Evolutionary conservation across 2,797 vertebrate genomes (phyloP).

Genomic region (Lycodopsis pacificus): DNA sequence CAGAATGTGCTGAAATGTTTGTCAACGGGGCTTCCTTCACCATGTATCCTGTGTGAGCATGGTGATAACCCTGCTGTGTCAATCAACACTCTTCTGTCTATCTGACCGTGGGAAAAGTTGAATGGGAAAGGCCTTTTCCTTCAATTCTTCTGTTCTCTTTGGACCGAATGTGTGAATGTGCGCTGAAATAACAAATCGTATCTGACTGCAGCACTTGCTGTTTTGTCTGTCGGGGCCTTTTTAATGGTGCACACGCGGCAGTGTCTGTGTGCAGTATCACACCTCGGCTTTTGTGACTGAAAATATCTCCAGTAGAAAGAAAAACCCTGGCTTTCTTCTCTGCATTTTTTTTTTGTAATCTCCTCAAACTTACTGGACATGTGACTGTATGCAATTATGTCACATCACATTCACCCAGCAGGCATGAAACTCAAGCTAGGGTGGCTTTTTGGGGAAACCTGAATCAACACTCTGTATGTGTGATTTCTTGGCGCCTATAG

Average conservation of each 20-base stretch:
- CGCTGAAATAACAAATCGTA: conserved; percentile 53
- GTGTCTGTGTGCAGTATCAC: conserved; percentile 3
- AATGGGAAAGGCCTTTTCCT: conserved; percentile 70
- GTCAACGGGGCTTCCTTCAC: conserved; percentile 27
- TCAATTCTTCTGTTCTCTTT: conserved; percentile 68
- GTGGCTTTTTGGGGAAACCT: conserved; percentile 39
- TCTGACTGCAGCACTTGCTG: conserved; percentile 37
- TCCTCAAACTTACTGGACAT: conserved; percentile 26
- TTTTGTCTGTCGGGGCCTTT: conserved; percentile 39
- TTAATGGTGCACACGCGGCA: conserved; percentile 34
- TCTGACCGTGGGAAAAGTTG: conserved; percentile 75
- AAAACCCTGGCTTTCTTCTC: not conserved
- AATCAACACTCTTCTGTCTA: conserved; percentile 53
- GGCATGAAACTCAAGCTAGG: conserved; percentile 52
- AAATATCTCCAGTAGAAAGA: conserved; percentile 1
- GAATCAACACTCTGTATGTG: conserved; percentile 35
- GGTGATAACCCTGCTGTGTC: conserved; percentile 56
- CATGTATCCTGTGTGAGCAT: conserved; percentile 61
- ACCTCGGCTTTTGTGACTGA: conserved; percentile 6
- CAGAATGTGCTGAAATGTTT: conserved; percentile 27
- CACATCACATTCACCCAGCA: conserved; percentile 38
- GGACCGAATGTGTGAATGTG: conserved; percentile 42
- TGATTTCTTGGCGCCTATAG: conserved; percentile 36
- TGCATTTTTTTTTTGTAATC: conserved; percentile 8
- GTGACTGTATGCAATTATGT: conserved; percentile 45